Evolutionary conservation across 2,888 invertebrate genomes (phyloP).

Genomic region (Furcula furcula): DNA sequence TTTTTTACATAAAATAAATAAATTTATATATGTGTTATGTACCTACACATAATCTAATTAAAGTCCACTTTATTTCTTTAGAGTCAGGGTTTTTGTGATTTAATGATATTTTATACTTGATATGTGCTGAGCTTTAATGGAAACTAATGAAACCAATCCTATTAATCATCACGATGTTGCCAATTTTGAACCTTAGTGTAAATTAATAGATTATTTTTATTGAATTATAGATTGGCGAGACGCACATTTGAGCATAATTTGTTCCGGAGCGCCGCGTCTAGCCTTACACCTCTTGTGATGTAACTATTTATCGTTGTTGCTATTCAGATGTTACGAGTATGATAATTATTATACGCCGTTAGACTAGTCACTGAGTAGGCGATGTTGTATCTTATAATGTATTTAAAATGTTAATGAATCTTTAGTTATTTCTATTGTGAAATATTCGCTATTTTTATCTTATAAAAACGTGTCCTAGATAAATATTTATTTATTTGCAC

Average conservation of each 20-base stretch:
- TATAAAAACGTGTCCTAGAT: constrained; percentile 60
- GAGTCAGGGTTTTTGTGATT: no score
- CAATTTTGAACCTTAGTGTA: no score
- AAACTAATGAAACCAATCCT: no score
- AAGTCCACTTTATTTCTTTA: no score
- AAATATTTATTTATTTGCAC: constrained; percentile 68
- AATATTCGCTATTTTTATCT: constrained; percentile 69
- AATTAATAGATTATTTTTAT: no score
- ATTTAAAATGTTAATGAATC: constrained; percentile 73
- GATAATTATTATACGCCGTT: constrained; percentile 63
- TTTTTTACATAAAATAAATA: no score
- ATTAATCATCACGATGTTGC: no score
- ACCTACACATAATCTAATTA: no score
- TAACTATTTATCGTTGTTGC: constrained; percentile 67
- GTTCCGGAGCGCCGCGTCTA: constrained; percentile 32
- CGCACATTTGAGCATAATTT: constrained; percentile 23
- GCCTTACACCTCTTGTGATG: constrained; percentile 58
- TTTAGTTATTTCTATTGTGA: constrained; percentile 75
- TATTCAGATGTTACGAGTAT: constrained; percentile 66
- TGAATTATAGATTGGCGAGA: constrained; percentile 36
- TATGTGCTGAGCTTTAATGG: no score
- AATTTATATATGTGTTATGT: no score
- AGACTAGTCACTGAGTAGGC: constrained; percentile 80
- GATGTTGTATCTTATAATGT: constrained; percentile 74
- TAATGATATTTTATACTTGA: no score